Evolutionary conservation across 2,888 invertebrate genomes (phyloP), one percentile per base, ranked within the genome.

Genomic region (Epinotia brunnichana): DNA sequence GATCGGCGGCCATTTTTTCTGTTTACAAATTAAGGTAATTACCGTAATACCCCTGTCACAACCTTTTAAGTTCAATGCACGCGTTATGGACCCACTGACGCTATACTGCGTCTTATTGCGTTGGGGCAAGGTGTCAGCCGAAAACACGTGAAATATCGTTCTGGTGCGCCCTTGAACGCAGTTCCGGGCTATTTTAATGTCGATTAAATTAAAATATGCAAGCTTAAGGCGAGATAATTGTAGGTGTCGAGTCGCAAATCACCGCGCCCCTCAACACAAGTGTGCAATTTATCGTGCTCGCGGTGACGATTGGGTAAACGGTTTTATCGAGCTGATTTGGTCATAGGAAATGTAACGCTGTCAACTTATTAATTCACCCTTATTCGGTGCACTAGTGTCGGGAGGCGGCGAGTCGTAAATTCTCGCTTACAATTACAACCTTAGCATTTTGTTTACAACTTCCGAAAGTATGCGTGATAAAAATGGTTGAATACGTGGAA

Each of bases 1-100:
- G 81, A 79, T 77, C 83, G 86, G 86, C 86, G 85, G 83, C 77
- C 83, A 81, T 88, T 90, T 91, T 90, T 91, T 90, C 84, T 90
- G 87, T 89, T 91, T 88, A 90, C 90, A 90, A 90, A 91, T 91
- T 91, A 90, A 91, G 86, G 88, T 88, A 90, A 91, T 90, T 90
- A 89, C 89, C 83, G 87, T 90, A 90, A 90, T 90, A 89, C 85
- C 84, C 83, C 88, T 89, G 90, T 90, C 91, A 90, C 89, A 90
- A 89, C 90, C 90, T 90, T 91, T 90, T 91, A 90, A 90, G 90
- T 91, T 92, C 90, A 91, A 89, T 84, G 90, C 82, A 84, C 91
- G 90, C 85, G 82, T 87, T 87, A 87, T 82, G 81, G 78, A 79
- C 78, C 79, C 78, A 77, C 80, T 81, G 77, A 74, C 66, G 74